Percentiles rank a stretch among this genome's conserved stretches.
Evolutionary conservation across 2,113 vertebrate genomes (phyloP).

Genomic region (Corydoras maculifer): DNA sequence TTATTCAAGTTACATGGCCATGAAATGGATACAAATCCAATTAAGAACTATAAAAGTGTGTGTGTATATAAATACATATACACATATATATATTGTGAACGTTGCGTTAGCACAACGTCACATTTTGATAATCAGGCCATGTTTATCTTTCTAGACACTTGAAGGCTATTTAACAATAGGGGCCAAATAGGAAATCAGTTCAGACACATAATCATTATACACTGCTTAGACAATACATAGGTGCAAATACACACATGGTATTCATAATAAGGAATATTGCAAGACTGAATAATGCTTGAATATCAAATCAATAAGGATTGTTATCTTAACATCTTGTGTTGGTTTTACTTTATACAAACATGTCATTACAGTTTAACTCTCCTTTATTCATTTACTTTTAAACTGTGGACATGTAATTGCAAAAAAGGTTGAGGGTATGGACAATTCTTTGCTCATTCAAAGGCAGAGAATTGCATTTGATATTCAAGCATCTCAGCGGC

Average conservation of each 20-base stretch:
- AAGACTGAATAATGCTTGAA: slow-evolving; percentile 59
- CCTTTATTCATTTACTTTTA: slow-evolving; percentile 1
- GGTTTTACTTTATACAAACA: slow-evolving; percentile 8
- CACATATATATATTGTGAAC: no score
- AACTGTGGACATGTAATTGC: slow-evolving; percentile 19
- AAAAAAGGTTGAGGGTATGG: slow-evolving; percentile 1
- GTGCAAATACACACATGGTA: slow-evolving; percentile 44
- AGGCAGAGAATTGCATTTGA: slow-evolving; percentile 33
- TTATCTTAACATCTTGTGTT: slow-evolving; percentile 31
- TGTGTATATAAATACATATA: no score
- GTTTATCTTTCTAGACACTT: slow-evolving; percentile 13
- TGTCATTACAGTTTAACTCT: slow-evolving; percentile 9
- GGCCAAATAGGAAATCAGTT: slow-evolving; percentile 53
- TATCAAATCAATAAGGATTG: slow-evolving; percentile 40
- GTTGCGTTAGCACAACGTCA: no score
- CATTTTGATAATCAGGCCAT: no score
- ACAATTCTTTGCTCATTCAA: slow-evolving; percentile 23
- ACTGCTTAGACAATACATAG: slow-evolving; percentile 52
- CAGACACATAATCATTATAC: slow-evolving; percentile 36
- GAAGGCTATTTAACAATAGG: slow-evolving; percentile 58
- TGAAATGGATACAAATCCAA: no score
- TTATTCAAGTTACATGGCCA: no score
- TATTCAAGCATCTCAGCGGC: slow-evolving; percentile 62
- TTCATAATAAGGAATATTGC: slow-evolving; percentile 28
- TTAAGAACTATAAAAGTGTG: no score